Evolutionary conservation across 1,140 invertebrate species (phyloP).

Genomic region (Eciton burchellii): DNA sequence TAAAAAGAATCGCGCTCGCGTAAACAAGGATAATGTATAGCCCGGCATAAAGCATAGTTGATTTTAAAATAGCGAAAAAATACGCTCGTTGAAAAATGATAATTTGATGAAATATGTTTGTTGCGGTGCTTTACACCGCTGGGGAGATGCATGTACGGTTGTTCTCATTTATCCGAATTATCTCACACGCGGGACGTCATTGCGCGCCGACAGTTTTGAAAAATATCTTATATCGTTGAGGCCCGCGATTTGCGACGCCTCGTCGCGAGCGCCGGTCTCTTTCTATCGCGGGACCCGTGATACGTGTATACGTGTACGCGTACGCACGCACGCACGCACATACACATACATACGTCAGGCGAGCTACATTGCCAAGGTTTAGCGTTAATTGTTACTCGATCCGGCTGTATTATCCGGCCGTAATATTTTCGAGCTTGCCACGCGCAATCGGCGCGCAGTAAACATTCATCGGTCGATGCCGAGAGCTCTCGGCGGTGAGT

Average conservation of each 20-base stretch:
- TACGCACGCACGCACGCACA: no score
- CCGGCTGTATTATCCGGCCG: slow-evolving; percentile 28
- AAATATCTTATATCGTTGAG: slow-evolving; percentile 30
- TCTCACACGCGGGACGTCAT: slow-evolving; percentile 2
- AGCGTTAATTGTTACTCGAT: slow-evolving; percentile 67
- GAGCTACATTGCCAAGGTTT: background rate
- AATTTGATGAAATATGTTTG: slow-evolving; percentile 55
- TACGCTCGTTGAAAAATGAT: slow-evolving; percentile 50
- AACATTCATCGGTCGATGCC: slow-evolving; percentile 68
- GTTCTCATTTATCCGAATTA: slow-evolving; percentile 51
- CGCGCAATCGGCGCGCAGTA: slow-evolving; percentile 69
- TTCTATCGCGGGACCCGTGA: no score
- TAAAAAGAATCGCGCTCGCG: slow-evolving; percentile 23
- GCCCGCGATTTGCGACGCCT: background rate
- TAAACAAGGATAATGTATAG: slow-evolving; percentile 38
- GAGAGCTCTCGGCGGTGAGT: slow-evolving; percentile 55
- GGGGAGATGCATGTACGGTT: background rate
- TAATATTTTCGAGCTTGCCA: slow-evolving; percentile 71
- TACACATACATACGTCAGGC: background rate
- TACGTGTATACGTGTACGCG: no score
- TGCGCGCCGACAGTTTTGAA: slow-evolving; percentile 29
- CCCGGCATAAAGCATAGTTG: slow-evolving; percentile 25
- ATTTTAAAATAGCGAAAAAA: slow-evolving; percentile 47
- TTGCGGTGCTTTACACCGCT: slow-evolving; percentile 15
- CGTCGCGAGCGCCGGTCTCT: background rate